Evolutionary conservation across 2,888 invertebrate genomes (phyloP), one percentile per base, ranked within the genome.

Genomic region (Exephanes ischioxanthus): DNA sequence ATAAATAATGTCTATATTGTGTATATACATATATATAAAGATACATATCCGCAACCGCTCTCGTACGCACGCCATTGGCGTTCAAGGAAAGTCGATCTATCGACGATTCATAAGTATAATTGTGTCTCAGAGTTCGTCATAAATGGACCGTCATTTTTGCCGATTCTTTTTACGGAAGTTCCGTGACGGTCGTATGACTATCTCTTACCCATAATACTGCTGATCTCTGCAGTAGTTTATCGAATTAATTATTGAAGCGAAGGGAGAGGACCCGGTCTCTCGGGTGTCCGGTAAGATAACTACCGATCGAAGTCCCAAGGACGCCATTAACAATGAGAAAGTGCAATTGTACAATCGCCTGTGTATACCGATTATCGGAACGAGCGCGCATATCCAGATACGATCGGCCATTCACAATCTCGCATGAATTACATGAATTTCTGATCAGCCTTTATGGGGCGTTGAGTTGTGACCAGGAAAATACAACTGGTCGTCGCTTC

Each of bases 251-350:
- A 71, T 63, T 41, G 41, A 19, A 66, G 19, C n/a, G 51, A 41
- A 53, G 66, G 41, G 63, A 72, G 72, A 72, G 16, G 72, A 37
- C 41, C 22, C 63, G 41, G 53, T 53, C 6, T 76, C 19, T 22
- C 51, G 71, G 51, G 37, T 51, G 72, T 72, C 6, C 19, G 37
- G 68, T 71, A 55, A 61, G 58, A 80, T 76, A 66, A 73, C 55
- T 66, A 19, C 37, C 70, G 37, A 80, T 76, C 75, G 26, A 67
- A 55, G 37, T 55, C 79, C 51, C 75, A 80, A 76, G 76, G 80
- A 84, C 80, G 26, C 30, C 53, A 80, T 76, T 67, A 63, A 71
- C 66, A 76, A 75, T 80, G 71, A 79, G 83, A 83, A 83, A 83
- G 84, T 84, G 26, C 58, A 66, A 63, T 63, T 33, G 72, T 66